Base-by-base conservation (phyloP, 2,113 vertebrate genomes). In the Paracanthobrama guichenoti region DNA sequence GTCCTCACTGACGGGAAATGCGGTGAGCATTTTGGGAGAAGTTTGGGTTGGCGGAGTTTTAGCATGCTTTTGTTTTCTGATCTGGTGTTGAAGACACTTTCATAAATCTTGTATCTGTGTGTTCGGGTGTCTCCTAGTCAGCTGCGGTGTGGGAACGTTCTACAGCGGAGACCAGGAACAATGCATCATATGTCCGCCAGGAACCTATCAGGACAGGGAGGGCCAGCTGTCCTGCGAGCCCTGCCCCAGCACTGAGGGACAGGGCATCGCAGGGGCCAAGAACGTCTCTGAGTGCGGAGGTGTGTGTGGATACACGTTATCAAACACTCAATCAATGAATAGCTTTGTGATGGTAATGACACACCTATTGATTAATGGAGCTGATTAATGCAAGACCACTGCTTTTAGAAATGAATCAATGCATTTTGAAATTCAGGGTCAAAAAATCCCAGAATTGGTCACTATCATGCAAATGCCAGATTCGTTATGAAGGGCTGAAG, bases 201-300 rank as follows among this genome's bases (percentile, higher is more conserved):
- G 97, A n/a, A 96, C 97, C 0, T 99, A 96, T 92, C 97, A 99
- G 93, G 97, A 98, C 85, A 91, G 87, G 0, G 93, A 93, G 57
- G 96, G 97, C 1, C 97, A 99, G 59, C 94, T 99, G 74, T 94
- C 95, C 90, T 99, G 97, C 81, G 95, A 97, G 10, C 97, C 96
- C 0, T 99, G 97, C 90, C 97, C 97, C 74, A 95, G 95, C 86
- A 94, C 93, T 0, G 96, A 98, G 24, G 95, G 94, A 78, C 95
- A 95, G 55, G 96, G 96, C 64, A 88, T 94, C 0, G 81, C 91
- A 0, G 97, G 97, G 0, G 97, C 97, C 86, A 95, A 91, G 84
- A 98, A 98, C 0, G 92, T 98, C 13, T 97, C 97, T 0, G 94
- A 98, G 69, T 99, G 97, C 87, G 97, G 97, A 96, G 97, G 97